Base-by-base conservation (phyloP, 2,888 invertebrate genomes). In the Tholera decimalis region DNA sequence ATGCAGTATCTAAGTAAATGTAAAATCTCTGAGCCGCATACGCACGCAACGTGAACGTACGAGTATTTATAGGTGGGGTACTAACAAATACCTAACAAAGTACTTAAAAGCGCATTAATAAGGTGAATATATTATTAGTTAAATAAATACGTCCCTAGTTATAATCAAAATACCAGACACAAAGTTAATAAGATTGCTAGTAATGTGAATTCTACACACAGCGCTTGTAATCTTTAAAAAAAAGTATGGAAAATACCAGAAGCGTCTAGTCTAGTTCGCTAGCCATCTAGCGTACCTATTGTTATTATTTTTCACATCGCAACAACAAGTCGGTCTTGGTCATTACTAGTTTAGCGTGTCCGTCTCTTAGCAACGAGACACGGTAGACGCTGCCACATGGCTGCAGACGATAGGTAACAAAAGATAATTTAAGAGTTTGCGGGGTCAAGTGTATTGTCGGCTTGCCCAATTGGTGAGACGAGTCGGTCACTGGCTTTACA, bases 391-490 rank as follows among this genome's bases (percentile, higher is more conserved):
- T 59, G 77, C 71, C 73, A 77, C 73, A 74, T 77, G 77, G 77
- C 83, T 80, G 79, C 88, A 89, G 91, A 88, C 89, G 86, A 90
- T 89, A 91, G 91, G 89, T 89, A 90, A 89, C 89, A 88, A 88
- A 88, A 88, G 88, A 90, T 89, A 91, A 93, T 92, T 92, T 86
- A 89, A 89, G 87, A 90, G 90, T 89, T 90, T 89, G 89, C 85
- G 91, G 89, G 93, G 93, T 94, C 94, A 94, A 93, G 92, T 92
- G 91, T 91, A 90, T 85, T 85, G 92, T 85, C 91, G 89, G 86
- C 84, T 88, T 87, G 87, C 88, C 92, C 92, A 94, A 94, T 93
- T 94, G 93, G 85, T 86, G 87, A 83, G 87, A 85, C 85, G 88
- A 87, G 84, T 85, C 90, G 93, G 93, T 93, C 93, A 94, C 89